A percentile compares a stretch with the other conserved stretches of the same genome.
These are phyloP conservation scores for Caenorhabditis sp. DNA, from an alignment of 2,888 invertebrate species.

Conservation along the genomic window DNA sequence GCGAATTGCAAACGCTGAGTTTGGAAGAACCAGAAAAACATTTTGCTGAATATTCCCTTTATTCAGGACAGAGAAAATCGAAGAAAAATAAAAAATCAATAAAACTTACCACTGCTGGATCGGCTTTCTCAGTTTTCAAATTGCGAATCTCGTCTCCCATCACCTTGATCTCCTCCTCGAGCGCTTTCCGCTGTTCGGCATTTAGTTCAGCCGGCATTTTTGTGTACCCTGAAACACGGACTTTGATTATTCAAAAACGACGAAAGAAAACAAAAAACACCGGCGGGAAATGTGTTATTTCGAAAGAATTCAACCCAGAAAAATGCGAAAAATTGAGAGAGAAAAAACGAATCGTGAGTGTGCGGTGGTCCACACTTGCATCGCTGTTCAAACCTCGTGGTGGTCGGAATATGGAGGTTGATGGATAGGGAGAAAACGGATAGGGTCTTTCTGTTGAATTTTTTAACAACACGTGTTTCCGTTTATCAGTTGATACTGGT, in stretches of 20 bases:
- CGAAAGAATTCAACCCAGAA: conserved; percentile 26
- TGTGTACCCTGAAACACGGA: conserved; percentile 3
- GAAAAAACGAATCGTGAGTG: neutral
- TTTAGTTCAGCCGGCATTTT: conserved; percentile 52
- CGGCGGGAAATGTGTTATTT: conserved; percentile 3
- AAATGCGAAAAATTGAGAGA: neutral
- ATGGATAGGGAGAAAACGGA: conserved; percentile 17
- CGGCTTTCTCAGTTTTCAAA: conserved; percentile 69
- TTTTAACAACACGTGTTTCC: conserved; percentile 32
- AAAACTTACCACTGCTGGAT: conserved; percentile 64
- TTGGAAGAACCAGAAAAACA: neutral
- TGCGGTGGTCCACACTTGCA: conserved; percentile 58
- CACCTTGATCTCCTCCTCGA: conserved; percentile 66
- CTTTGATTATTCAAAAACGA: neutral
- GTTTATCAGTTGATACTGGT: neutral
- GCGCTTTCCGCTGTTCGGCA: conserved; percentile 56
- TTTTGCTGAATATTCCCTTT: conserved; percentile 6
- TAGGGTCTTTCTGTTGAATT: neutral
- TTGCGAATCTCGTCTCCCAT: conserved; percentile 70
- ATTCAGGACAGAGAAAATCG: too few species aligned
- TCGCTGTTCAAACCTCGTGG: conserved; percentile 5
- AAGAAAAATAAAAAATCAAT: neutral
- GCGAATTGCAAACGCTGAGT: conserved; percentile 21
- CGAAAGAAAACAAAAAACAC: neutral
- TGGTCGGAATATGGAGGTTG: conserved; percentile 4